A percentile compares a stretch with the other conserved stretches of the same genome.
Conservation (phyloP, 2,113 vertebrate genomes). For the Sigmodon hispidus region DNA sequence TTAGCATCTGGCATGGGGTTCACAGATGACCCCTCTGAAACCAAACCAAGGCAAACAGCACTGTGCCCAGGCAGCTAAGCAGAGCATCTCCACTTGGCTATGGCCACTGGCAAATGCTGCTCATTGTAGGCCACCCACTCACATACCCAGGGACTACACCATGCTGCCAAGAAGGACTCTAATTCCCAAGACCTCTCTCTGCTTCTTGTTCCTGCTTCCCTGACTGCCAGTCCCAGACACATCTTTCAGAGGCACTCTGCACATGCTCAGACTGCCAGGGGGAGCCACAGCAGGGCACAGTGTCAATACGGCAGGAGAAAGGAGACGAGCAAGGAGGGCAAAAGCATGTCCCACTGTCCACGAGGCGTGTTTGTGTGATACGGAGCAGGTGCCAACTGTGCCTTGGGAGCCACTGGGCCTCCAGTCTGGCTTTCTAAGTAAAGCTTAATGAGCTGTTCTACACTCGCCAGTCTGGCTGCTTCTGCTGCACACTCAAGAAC, state of each 20-base stretch:
- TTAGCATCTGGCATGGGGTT: too few relatives aligned
- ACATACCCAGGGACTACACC: neutral
- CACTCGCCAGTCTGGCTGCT: neutral
- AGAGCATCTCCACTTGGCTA: constrained; percentile 25
- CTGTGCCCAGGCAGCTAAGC: neutral
- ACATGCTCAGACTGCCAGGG: neutral
- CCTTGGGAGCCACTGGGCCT: neutral
- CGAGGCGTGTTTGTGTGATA: neutral
- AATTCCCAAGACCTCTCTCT: neutral
- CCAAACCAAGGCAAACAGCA: neutral
- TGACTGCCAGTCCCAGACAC: neutral
- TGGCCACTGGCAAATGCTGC: neutral
- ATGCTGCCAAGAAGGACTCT: neutral
- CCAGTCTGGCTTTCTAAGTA: neutral
- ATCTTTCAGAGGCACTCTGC: neutral
- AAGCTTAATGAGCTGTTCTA: neutral
- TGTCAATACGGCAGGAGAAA: neutral
- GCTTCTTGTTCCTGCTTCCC: neutral
- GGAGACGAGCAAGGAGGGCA: neutral
- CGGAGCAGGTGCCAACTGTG: neutral
- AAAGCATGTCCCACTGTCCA: too few relatives aligned
- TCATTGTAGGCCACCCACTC: neutral
- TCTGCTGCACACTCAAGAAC: neutral
- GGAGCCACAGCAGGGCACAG: too few relatives aligned
- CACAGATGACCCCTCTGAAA: neutral